A percentile compares a stretch with the other conserved stretches of the same genome.
Evolutionary conservation across 2,888 invertebrate genomes (phyloP).

Genomic region (Dryomyza anilis): DNA sequence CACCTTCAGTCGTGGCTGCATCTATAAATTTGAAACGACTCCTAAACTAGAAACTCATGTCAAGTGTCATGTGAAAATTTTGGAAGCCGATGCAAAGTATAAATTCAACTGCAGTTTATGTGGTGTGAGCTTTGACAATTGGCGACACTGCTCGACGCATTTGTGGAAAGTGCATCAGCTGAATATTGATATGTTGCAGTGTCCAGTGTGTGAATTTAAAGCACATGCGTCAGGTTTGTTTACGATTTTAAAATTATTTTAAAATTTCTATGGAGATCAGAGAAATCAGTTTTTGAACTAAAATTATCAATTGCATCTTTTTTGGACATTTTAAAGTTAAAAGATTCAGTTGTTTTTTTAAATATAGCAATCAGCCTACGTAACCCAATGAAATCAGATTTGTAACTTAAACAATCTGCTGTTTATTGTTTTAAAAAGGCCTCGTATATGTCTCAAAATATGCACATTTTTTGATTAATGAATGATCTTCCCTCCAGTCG

Average conservation of each 20-base stretch:
- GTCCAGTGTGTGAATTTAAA: conserved; percentile 67
- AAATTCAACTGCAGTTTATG: conserved; percentile 66
- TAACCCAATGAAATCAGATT: no score
- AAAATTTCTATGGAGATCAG: no score
- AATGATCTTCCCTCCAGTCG: no score
- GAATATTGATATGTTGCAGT: conserved; percentile 66
- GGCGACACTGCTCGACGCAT: conserved; percentile 72
- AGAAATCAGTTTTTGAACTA: not conserved
- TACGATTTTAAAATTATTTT: no score
- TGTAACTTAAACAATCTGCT: no score
- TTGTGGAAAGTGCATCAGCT: conserved; percentile 72
- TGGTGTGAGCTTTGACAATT: conserved; percentile 64
- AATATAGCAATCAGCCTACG: no score
- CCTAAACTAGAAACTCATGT: conserved; percentile 63
- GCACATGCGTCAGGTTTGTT: conserved; percentile 62
- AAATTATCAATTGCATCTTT: no score
- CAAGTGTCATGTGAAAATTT: conserved; percentile 61
- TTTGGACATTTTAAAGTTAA: no score
- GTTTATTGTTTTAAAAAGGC: no score
- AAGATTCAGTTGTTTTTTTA: no score
- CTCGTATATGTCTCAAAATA: no score
- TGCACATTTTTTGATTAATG: no score
- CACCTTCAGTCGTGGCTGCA: conserved; percentile 64
- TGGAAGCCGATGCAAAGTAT: conserved; percentile 34
- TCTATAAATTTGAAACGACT: conserved; percentile 63